Percentiles rank a stretch among this genome's conserved stretches.
Evolutionary conservation across 2,888 invertebrate genomes (phyloP).

Genomic region (Melanostoma scalare): DNA sequence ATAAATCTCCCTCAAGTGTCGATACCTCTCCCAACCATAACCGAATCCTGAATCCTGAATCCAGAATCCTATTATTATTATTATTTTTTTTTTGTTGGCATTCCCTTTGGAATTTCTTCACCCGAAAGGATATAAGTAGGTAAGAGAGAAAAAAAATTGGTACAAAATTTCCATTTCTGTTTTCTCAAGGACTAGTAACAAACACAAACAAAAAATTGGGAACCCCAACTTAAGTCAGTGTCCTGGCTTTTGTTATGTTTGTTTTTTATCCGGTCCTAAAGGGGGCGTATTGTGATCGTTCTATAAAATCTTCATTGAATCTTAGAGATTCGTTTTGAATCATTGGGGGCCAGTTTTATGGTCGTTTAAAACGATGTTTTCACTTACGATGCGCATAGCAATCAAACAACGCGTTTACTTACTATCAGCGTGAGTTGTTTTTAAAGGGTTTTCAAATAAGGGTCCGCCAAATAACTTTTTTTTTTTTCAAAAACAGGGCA

Average conservation of each 20-base stretch:
- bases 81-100: constrained; percentile 73
- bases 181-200: constrained; percentile 58
- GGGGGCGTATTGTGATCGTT: constrained; percentile 4
- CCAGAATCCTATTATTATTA: constrained; percentile 74
- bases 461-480: too few relatives aligned
- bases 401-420: too few relatives aligned
- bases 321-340: too few relatives aligned
- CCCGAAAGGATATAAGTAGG: constrained; percentile 21
- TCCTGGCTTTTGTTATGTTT: constrained; percentile 40
- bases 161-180: constrained; percentile 68
- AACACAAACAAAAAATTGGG: constrained; percentile 2
- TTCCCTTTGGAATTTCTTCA: constrained; percentile 76
- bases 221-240: constrained; percentile 34
- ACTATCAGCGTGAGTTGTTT: too few relatives aligned
- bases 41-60: constrained; percentile 51
- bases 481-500: too few relatives aligned
- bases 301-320: not conserved
- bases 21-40: constrained; percentile 74
- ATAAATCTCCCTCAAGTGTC: constrained; percentile 81
- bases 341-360: not conserved
- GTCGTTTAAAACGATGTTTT: not conserved
- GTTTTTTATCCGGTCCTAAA: not conserved
- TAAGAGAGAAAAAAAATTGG: constrained; percentile 24
- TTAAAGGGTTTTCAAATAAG: too few relatives aligned
- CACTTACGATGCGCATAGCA: too few relatives aligned